Conservation (phyloP, 2,797 vertebrate genomes). For the Pterois miles region DNA sequence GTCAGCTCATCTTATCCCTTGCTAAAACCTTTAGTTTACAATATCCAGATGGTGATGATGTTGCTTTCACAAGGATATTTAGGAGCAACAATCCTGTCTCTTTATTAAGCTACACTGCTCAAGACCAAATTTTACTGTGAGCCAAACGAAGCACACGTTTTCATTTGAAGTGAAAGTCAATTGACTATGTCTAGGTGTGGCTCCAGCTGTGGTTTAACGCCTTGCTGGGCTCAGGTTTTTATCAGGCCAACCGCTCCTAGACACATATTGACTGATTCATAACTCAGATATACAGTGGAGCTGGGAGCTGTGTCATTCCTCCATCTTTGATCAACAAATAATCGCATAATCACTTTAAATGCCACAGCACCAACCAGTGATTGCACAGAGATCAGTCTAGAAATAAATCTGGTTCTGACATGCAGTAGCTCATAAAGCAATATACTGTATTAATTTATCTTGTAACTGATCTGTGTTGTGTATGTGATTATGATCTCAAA, state of each 20-base stretch:
- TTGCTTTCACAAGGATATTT: background rate
- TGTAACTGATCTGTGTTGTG: background rate
- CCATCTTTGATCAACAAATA: constrained; percentile 34
- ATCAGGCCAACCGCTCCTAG: constrained; percentile 56
- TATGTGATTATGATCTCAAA: constrained; percentile 16
- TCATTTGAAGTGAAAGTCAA: constrained; percentile 13
- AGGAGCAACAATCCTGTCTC: background rate
- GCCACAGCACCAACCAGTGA: constrained; percentile 8
- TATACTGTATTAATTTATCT: background rate
- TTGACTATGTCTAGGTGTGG: constrained; percentile 23
- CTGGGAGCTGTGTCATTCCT: constrained; percentile 18
- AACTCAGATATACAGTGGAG: constrained; percentile 23
- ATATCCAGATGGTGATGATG: background rate
- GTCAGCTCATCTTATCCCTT: background rate
- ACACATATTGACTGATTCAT: constrained; percentile 57
- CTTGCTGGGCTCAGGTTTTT: constrained; percentile 24
- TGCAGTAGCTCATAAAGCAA: background rate
- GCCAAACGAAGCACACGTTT: background rate
- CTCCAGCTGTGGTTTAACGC: constrained; percentile 13
- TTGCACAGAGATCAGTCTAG: background rate
- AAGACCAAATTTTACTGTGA: background rate
- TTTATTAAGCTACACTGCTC: background rate
- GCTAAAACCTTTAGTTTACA: background rate
- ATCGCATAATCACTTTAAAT: constrained; percentile 29
- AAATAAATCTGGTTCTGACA: background rate